A percentile compares a stretch with the other conserved stretches of the same genome.
phyloP scores from a whole-genome alignment of 2,113 vertebrate species.

The Cryptotis parvus region DNA sequence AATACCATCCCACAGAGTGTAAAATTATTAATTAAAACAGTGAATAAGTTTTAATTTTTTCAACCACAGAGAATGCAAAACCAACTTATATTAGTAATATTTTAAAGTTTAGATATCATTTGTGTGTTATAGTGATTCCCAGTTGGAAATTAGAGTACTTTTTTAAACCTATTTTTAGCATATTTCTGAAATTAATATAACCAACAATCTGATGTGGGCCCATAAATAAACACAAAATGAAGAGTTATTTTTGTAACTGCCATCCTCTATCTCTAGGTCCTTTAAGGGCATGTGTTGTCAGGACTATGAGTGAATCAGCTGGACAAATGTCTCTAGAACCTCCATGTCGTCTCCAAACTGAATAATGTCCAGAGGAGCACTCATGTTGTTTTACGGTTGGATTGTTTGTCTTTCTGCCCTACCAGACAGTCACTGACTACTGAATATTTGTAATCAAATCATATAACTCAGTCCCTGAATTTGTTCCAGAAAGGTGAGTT shows the following conservation, averaged over 20 bases:
- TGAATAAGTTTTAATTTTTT: conserved; percentile 7
- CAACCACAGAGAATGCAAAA: not conserved
- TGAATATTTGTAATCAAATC: conserved; percentile 21
- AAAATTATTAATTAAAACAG: conserved; percentile 48
- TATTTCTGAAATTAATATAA: not conserved
- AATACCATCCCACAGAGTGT: not conserved
- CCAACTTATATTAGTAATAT: not conserved
- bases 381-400: not conserved
- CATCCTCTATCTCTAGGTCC: not conserved
- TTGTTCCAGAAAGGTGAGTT: not conserved
- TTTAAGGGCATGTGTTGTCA: not conserved
- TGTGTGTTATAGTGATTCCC: conserved; percentile 24
- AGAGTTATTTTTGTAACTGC: conserved; percentile 1
- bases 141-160: not conserved
- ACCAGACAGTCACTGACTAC: not conserved
- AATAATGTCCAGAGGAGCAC: not conserved
- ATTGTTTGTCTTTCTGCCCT: not conserved
- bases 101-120: conserved; percentile 10
- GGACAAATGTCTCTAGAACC: too few relatives aligned
- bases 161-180: not conserved
- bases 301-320: not conserved
- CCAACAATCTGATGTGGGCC: not conserved
- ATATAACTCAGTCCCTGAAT: not conserved
- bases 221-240: not conserved
- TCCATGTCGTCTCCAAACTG: not conserved